Conservation (phyloP, 2,113 vertebrate genomes). For the Hipposideros armiger region DNA sequence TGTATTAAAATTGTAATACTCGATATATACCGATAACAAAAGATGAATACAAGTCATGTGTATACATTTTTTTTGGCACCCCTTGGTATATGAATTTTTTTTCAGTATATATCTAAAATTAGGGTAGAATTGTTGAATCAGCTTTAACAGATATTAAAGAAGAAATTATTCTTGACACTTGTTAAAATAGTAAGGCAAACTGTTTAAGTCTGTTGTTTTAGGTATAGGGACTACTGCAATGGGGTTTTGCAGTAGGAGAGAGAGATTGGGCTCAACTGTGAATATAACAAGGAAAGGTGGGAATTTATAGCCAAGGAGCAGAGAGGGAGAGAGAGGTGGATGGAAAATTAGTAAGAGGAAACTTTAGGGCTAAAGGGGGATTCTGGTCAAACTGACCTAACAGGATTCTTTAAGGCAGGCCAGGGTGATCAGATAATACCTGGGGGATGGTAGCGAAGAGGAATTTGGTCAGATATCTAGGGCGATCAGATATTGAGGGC, state of each 20-base stretch:
- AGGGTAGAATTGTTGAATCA: conserved; percentile 20
- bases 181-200: not conserved
- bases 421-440: not conserved
- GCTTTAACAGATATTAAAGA: conserved; percentile 16
- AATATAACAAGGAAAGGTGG: not conserved
- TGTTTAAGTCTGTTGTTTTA: not conserved
- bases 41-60: no score
- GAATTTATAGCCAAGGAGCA: not conserved
- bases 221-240: not conserved
- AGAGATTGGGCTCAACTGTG: not conserved
- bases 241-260: not conserved
- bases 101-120: not conserved
- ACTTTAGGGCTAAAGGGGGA: not conserved
- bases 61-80: no score
- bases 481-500: not conserved
- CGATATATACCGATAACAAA: no score
- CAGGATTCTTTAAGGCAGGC: not conserved
- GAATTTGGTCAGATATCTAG: not conserved
- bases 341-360: not conserved
- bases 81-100: not conserved
- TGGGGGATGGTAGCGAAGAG: not conserved
- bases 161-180: conserved; percentile 7
- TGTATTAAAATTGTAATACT: no score
- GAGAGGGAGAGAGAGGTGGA: not conserved
- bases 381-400: not conserved